These are phyloP conservation scores for Geococcyx californianus DNA, from an alignment of 2,113 vertebrate species.

Conservation along the genomic window DNA sequence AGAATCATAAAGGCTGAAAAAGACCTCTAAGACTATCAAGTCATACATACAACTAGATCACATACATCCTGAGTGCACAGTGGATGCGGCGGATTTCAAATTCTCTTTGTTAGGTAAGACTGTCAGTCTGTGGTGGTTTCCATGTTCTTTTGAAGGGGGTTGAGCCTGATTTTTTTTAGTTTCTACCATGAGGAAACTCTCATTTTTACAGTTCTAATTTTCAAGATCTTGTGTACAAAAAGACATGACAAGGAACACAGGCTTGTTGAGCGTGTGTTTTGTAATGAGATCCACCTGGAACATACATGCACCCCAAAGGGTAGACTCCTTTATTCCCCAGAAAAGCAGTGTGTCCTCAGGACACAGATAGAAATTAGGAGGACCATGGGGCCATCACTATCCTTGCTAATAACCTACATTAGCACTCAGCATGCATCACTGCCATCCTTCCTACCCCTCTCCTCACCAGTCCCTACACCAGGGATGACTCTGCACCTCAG, in stretches of 20 bases:
- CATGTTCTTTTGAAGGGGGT: background rate
- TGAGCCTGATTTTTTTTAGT: background rate
- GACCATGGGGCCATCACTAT: background rate
- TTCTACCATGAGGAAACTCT: background rate
- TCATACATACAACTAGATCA: background rate
- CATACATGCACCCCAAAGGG: background rate
- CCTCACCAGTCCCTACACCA: background rate
- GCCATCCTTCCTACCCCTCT: background rate
- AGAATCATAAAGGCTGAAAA: too few relatives aligned
- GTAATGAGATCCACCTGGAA: background rate
- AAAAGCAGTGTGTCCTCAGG: background rate
- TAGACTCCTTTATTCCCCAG: background rate
- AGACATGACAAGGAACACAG: background rate
- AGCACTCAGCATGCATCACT: background rate
- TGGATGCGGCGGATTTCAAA: background rate
- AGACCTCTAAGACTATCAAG: too few relatives aligned
- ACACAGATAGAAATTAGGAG: background rate
- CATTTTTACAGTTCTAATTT: background rate
- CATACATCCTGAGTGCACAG: rapidly evolving
- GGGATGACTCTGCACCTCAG: background rate
- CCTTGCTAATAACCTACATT: background rate
- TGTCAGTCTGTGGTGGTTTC: background rate
- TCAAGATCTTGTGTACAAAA: background rate
- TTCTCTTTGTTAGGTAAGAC: background rate
- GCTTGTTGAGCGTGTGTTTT: background rate